phyloP scores from a whole-genome alignment of 2,888 invertebrate genomes.

The Rotaria magnacalcarata region DNA sequence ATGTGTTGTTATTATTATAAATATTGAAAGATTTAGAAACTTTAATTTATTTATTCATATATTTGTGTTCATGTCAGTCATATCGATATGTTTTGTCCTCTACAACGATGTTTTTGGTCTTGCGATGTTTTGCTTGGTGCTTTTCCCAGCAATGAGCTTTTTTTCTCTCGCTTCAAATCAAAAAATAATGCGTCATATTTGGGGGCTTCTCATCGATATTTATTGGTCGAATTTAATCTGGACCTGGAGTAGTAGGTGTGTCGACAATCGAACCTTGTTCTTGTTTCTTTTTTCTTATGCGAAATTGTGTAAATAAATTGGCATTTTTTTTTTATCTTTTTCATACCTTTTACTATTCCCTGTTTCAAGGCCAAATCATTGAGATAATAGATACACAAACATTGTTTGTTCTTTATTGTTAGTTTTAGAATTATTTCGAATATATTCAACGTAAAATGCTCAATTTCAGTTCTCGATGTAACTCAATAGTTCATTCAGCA shows the following conservation, averaged over 20 bases:
- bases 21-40: too few species aligned
- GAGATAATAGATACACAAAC: neutral
- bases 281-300: neutral
- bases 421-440: neutral
- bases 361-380: neutral
- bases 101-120: too few species aligned
- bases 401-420: neutral
- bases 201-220: neutral
- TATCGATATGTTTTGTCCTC: too few species aligned
- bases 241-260: neutral
- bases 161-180: too few species aligned
- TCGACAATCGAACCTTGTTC: neutral
- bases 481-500: neutral
- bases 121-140: too few species aligned
- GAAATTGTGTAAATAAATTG: neutral
- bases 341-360: neutral
- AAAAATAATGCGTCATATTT: too few species aligned
- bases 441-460: neutral
- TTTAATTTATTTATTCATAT: too few species aligned
- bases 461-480: neutral
- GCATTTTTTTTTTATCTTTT: neutral
- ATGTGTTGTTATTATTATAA: too few species aligned
- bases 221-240: neutral
- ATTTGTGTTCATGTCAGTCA: too few species aligned
- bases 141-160: too few species aligned